Evolutionary conservation across 2,797 vertebrate species (phyloP).

Genomic region (Helarctos malayanus): DNA sequence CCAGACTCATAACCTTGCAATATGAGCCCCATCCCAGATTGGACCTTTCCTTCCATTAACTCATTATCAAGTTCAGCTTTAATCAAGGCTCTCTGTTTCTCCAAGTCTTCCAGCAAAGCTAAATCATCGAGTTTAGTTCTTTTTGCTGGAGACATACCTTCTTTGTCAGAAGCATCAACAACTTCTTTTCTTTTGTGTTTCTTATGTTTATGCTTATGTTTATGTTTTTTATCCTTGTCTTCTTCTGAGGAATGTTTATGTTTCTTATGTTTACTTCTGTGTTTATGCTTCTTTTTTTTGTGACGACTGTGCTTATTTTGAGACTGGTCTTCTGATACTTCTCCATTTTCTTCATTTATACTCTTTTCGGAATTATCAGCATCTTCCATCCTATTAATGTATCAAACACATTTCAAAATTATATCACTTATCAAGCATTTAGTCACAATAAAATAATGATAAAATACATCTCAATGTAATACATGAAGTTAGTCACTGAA

Average conservation of each 20-base stretch:
- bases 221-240: conserved; percentile 97
- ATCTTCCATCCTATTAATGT: conserved; percentile 93
- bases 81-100: conserved; percentile 98
- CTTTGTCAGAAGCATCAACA: conserved; percentile 87
- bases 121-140: conserved; percentile 95
- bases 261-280: conserved; percentile 99
- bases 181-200: conserved; percentile 98
- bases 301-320: conserved; percentile 94
- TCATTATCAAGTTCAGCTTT: conserved; percentile 99
- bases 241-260: conserved; percentile 97
- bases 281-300: conserved; percentile 99
- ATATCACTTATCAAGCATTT: conserved; percentile 28
- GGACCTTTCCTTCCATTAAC: conserved; percentile 95
- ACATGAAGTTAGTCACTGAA: background rate
- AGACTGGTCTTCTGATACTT: conserved; percentile 94
- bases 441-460: conserved; percentile 41
- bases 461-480: conserved; percentile 9
- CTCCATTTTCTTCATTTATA: conserved; percentile 97
- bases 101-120: conserved; percentile 97
- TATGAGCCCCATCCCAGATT: conserved; percentile 99
- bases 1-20: conserved; percentile 99
- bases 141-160: conserved; percentile 91
- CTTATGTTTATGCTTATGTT: conserved; percentile 98
- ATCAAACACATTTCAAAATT: conserved; percentile 64
- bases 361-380: conserved; percentile 95